phyloP scores from a whole-genome alignment of 1,140 invertebrate genomes.

The Mactra quadrangularis region DNA sequence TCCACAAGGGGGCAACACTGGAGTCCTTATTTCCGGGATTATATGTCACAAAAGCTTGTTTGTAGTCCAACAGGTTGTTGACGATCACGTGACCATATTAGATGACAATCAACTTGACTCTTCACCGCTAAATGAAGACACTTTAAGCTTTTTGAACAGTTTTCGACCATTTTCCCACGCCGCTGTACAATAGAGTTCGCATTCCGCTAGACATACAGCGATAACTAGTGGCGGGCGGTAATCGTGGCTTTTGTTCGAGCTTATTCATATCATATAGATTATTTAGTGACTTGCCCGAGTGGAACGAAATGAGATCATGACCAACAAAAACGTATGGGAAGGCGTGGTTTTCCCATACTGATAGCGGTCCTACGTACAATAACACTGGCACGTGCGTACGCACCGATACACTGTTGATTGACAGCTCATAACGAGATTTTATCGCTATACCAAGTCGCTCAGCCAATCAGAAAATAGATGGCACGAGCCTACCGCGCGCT shows the following conservation, averaged over 20 bases:
- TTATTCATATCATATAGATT: constrained; percentile 56
- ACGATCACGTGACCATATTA: constrained; percentile 38
- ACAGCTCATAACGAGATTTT: constrained; percentile 33
- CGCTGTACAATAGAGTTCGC: constrained; percentile 54
- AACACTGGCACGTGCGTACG: constrained; percentile 50
- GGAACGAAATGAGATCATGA: constrained; percentile 46
- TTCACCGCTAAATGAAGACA: constrained; percentile 60
- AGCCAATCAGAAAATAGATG: constrained; percentile 45
- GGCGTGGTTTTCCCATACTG: constrained; percentile 64
- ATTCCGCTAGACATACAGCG: constrained; percentile 54
- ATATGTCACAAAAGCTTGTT: constrained; percentile 41
- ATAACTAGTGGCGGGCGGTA: constrained; percentile 59
- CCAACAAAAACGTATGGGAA: constrained; percentile 51
- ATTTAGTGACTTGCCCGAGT: constrained; percentile 46
- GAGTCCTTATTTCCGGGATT: constrained; percentile 30
- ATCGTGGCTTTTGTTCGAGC: constrained; percentile 44
- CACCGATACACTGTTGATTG: constrained; percentile 47
- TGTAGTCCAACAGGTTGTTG: constrained; percentile 54
- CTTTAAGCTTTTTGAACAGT: constrained; percentile 62
- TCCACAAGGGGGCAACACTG: neutral
- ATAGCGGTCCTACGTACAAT: constrained; percentile 46
- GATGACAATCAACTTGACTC: constrained; percentile 56
- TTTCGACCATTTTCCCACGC: constrained; percentile 60
- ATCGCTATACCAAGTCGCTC: constrained; percentile 23
- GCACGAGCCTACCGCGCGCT: constrained; percentile 54